These are phyloP conservation scores for Pinctada fucata DNA, from an alignment of 2,888 invertebrate species.

Conservation along the genomic window DNA sequence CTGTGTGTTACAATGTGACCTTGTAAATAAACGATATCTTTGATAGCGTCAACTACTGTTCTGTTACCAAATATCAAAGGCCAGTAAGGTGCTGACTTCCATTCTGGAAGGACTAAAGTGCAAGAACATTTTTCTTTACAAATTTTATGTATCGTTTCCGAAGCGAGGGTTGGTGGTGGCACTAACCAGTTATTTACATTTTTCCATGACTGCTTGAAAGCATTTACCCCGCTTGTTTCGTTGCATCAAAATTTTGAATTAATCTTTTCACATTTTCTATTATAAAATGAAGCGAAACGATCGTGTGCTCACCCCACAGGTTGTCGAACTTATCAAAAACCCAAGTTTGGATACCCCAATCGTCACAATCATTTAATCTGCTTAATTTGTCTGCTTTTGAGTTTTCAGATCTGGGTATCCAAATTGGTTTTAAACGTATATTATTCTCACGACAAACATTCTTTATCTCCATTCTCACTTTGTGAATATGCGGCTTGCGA, in stretches of 20 bases:
- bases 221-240: too few relatives aligned
- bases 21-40: too few relatives aligned
- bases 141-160: too few relatives aligned
- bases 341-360: constrained; percentile 17
- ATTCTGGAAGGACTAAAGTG: too few relatives aligned
- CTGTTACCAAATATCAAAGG: too few relatives aligned
- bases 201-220: too few relatives aligned
- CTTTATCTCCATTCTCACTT: not conserved
- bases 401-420: not conserved
- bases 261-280: not conserved
- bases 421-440: not conserved
- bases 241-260: not conserved
- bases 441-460: not conserved
- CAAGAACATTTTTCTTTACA: too few relatives aligned
- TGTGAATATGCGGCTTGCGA: not conserved
- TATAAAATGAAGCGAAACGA: constrained; percentile 1
- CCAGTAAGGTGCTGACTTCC: too few relatives aligned
- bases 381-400: constrained; percentile 8
- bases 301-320: not conserved
- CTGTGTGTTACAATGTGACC: too few relatives aligned
- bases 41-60: too few relatives aligned
- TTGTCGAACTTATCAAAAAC: not conserved
- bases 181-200: too few relatives aligned
- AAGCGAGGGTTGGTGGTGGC: too few relatives aligned
- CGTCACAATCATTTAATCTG: constrained; percentile 12